A percentile compares a stretch with the other conserved stretches of the same genome.
phyloP scores from a whole-genome alignment of 2,888 invertebrate genomes.

The Drosophila quasianomalipes region DNA sequence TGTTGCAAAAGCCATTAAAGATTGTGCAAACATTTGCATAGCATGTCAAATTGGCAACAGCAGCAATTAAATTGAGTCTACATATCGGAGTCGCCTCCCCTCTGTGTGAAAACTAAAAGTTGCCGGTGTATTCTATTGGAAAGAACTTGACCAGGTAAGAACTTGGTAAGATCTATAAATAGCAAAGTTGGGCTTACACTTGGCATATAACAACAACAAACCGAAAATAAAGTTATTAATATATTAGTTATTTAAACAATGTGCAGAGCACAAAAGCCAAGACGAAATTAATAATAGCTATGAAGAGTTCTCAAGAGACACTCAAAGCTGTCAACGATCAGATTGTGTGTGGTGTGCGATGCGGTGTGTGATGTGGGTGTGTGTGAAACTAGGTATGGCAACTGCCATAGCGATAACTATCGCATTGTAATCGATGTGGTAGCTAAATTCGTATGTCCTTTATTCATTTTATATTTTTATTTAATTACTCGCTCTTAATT shows the following conservation, averaged over 20 bases:
- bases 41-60: constrained; percentile 8
- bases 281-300: constrained; percentile 32
- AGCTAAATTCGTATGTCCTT: background rate
- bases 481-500: background rate
- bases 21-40: constrained; percentile 60
- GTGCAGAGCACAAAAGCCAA: constrained; percentile 15
- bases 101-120: constrained; percentile 38
- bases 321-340: constrained; percentile 55
- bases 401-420: constrained; percentile 13
- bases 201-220: constrained; percentile 27
- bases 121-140: constrained; percentile 6
- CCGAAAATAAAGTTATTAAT: constrained; percentile 47
- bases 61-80: constrained; percentile 28
- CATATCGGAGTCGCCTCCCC: constrained; percentile 26
- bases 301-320: constrained; percentile 43
- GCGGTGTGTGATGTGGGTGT: constrained; percentile 44
- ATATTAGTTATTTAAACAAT: constrained; percentile 52
- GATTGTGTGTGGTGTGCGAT: background rate
- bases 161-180: constrained; percentile 38
- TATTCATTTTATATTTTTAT: background rate
- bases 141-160: constrained; percentile 36
- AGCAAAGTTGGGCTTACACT: constrained; percentile 23
- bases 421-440: background rate
- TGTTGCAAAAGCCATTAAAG: constrained; percentile 47
- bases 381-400: constrained; percentile 40